A percentile compares a stretch with the other conserved stretches of the same genome.
phyloP scores from a whole-genome alignment of 2,113 vertebrate genomes.

The Mungos mungo region DNA sequence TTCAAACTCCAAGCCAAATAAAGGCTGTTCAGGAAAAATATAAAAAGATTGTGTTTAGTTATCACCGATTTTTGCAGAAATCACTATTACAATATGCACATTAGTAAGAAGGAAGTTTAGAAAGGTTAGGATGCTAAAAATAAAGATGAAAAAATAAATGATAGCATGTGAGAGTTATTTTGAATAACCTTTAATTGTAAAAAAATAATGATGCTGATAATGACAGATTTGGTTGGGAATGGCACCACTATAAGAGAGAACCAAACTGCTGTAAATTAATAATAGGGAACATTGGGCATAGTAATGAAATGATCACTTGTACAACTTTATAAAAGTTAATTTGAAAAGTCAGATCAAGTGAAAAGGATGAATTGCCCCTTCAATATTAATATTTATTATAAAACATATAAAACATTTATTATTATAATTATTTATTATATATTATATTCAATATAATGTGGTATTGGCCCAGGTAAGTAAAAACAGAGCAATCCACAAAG shows the following conservation, averaged over 20 bases:
- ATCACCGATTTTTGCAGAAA: conserved; percentile 3
- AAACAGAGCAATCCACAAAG: background rate
- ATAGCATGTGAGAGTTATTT: background rate
- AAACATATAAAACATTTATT: background rate
- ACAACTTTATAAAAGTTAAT: background rate
- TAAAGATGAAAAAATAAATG: background rate
- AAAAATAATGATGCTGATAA: background rate
- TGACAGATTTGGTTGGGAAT: background rate
- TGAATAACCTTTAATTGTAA: background rate
- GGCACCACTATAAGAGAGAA: background rate
- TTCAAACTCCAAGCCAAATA: background rate
- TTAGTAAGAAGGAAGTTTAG: background rate
- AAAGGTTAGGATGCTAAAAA: background rate
- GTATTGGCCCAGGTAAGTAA: background rate
- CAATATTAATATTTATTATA: background rate
- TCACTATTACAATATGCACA: background rate
- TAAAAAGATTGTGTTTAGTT: background rate
- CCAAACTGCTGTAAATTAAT: background rate
- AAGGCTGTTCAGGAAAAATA: background rate
- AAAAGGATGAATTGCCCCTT: background rate
- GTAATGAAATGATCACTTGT: background rate
- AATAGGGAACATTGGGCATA: background rate
- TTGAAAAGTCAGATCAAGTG: background rate
- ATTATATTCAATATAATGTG: background rate
- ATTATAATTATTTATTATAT: too few species aligned